These are phyloP conservation scores for Siderastrea radians DNA, from an alignment of 92 coral and sea anemone genomes.

Conservation along the genomic window DNA sequence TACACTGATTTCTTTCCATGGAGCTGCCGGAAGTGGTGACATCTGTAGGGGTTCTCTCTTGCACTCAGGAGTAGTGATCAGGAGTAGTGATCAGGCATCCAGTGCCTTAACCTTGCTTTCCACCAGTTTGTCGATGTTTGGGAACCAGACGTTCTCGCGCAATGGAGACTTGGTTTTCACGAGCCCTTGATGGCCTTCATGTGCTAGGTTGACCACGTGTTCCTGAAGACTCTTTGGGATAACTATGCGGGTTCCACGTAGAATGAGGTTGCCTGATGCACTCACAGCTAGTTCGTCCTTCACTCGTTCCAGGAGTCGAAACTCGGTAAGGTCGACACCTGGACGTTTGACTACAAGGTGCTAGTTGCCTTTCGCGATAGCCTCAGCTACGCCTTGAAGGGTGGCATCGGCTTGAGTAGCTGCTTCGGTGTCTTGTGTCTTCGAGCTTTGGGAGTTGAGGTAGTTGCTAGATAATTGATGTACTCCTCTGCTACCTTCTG, in stretches of 20 bases:
- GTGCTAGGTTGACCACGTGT: conserved; percentile 34
- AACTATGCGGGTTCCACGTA: conserved; percentile 68
- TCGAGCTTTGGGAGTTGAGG: conserved; percentile 67
- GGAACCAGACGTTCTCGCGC: conserved; percentile 72
- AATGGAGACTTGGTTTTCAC: conserved; percentile 63
- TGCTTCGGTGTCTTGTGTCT: conserved; percentile 44
- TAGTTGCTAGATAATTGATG: conserved; percentile 46
- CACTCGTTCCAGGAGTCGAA: conserved; percentile 27
- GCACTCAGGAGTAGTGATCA: conserved; percentile 45
- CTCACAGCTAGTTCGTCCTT: conserved; percentile 59
- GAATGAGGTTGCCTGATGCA: conserved; percentile 43
- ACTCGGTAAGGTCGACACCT: not conserved
- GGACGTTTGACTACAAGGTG: conserved; percentile 7
- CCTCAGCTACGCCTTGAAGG: conserved; percentile 46
- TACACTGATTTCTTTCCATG: conserved; percentile 67
- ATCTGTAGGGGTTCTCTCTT: conserved; percentile 71
- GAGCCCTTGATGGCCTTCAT: conserved; percentile 25
- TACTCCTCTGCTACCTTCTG: conserved; percentile 57
- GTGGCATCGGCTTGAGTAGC: conserved; percentile 24
- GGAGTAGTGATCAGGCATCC: not conserved
- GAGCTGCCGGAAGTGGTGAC: conserved; percentile 72
- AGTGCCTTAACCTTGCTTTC: conserved; percentile 64
- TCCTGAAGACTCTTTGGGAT: conserved; percentile 61
- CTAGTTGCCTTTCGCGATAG: conserved; percentile 62
- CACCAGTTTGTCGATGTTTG: conserved; percentile 62